Conservation (phyloP, 2,888 invertebrate genomes). For the Lymantria dispar region DNA sequence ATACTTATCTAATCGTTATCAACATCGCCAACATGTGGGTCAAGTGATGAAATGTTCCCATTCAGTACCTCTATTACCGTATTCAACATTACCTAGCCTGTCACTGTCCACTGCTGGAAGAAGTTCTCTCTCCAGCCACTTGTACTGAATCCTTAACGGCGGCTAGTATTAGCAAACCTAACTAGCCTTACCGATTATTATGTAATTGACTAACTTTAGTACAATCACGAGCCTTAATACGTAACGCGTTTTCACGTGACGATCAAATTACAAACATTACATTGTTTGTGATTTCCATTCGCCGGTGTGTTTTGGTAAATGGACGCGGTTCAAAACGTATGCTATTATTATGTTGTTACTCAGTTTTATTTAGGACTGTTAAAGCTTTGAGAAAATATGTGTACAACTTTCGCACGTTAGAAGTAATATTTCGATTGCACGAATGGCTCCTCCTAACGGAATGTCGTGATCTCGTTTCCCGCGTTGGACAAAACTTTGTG, state of each 20-base stretch:
- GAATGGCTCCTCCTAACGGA: too few species aligned
- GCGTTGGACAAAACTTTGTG: too few species aligned
- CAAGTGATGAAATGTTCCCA: conserved; percentile 48
- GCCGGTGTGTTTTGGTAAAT: conserved; percentile 35
- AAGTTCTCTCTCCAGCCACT: too few species aligned
- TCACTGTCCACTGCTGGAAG: too few species aligned
- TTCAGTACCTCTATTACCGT: conserved; percentile 8
- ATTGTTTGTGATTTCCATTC: conserved; percentile 22
- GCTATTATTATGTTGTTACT: too few species aligned
- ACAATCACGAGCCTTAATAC: conserved; percentile 17
- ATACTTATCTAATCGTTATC: conserved; percentile 48
- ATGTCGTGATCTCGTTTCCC: too few species aligned
- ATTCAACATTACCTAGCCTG: neutral
- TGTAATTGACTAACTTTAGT: conserved; percentile 22
- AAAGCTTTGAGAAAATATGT: too few species aligned
- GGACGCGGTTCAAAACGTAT: neutral
- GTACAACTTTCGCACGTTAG: too few species aligned
- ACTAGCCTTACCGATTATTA: conserved; percentile 24
- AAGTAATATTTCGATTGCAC: too few species aligned
- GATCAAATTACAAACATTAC: conserved; percentile 48
- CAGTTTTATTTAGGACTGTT: too few species aligned
- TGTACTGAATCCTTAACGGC: too few species aligned
- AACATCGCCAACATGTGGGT: conserved; percentile 43
- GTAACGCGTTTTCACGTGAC: conserved; percentile 40
- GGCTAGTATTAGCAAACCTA: too few species aligned